Evolutionary conservation across 2,797 vertebrate genomes (phyloP).

Genomic region (Squalus acanthias): DNA sequence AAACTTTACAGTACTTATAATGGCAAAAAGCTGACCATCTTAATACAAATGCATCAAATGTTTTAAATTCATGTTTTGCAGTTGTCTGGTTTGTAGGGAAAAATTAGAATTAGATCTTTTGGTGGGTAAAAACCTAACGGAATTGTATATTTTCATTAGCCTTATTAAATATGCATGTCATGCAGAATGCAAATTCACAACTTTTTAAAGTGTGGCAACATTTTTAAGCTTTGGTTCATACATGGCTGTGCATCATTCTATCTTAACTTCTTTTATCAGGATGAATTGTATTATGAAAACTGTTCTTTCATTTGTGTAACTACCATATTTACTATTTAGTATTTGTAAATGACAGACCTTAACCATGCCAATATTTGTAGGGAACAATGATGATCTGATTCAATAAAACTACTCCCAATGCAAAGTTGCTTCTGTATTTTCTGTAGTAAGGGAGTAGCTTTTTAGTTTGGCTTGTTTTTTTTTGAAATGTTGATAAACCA

Average conservation of each 20-base stretch:
- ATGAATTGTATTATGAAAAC: background rate
- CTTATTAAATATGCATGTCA: background rate
- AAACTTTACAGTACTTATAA: background rate
- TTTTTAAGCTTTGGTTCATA: slow-evolving; percentile 17
- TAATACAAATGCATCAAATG: background rate
- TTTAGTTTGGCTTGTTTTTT: background rate
- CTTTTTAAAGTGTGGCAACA: background rate
- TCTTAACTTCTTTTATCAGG: background rate
- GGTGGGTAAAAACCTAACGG: background rate
- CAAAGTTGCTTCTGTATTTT: slow-evolving; percentile 22
- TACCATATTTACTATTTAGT: slow-evolving; percentile 4
- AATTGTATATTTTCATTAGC: slow-evolving; percentile 5
- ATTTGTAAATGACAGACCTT: slow-evolving; percentile 1
- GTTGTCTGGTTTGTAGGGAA: background rate
- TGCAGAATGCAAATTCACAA: background rate
- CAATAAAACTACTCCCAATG: slow-evolving; percentile 4
- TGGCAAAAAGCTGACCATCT: background rate
- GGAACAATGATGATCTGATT: slow-evolving; percentile 8
- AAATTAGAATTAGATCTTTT: background rate
- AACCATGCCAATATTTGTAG: slow-evolving; percentile 20
- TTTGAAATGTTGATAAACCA: slow-evolving; percentile 10
- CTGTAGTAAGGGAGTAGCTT: slow-evolving; percentile 3
- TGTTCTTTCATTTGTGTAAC: slow-evolving; percentile 9
- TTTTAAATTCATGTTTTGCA: slow-evolving; percentile 9
- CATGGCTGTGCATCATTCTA: background rate